These are phyloP conservation scores for Subanguina moxae DNA, from an alignment of 1,140 invertebrate genomes.

Conservation along the genomic window DNA sequence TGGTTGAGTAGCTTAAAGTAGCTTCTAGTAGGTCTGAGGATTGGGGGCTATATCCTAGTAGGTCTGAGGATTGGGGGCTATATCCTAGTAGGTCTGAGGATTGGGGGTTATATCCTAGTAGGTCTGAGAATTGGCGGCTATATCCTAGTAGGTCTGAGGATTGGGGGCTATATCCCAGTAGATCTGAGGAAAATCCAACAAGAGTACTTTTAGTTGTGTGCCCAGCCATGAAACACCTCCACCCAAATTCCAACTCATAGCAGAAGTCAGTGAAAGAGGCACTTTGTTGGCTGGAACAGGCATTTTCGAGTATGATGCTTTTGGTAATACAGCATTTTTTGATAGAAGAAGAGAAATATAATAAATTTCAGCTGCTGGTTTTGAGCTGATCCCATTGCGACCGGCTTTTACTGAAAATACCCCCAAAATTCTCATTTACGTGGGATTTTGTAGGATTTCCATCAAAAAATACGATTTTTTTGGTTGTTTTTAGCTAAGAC, in stretches of 20 bases:
- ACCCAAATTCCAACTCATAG: neutral
- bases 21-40: no score
- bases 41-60: no score
- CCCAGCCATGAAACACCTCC: neutral
- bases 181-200: no score
- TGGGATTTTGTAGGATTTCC: slow-evolving; percentile 1
- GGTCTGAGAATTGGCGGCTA: no score
- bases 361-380: neutral
- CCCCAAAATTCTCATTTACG: slow-evolving; percentile 6
- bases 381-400: slow-evolving; percentile 9
- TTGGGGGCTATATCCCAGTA: no score
- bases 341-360: no score
- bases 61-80: no score
- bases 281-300: neutral
- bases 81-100: no score
- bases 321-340: neutral
- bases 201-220: neutral
- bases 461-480: slow-evolving; percentile 5
- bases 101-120: no score
- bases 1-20: no score
- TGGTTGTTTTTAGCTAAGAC: neutral
- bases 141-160: no score
- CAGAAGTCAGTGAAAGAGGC: slow-evolving; percentile 1
- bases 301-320: slow-evolving; percentile 5
- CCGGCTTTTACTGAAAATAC: slow-evolving; percentile 1